phyloP scores from a whole-genome alignment of 2,113 vertebrate species.

The Hucho hucho region DNA sequence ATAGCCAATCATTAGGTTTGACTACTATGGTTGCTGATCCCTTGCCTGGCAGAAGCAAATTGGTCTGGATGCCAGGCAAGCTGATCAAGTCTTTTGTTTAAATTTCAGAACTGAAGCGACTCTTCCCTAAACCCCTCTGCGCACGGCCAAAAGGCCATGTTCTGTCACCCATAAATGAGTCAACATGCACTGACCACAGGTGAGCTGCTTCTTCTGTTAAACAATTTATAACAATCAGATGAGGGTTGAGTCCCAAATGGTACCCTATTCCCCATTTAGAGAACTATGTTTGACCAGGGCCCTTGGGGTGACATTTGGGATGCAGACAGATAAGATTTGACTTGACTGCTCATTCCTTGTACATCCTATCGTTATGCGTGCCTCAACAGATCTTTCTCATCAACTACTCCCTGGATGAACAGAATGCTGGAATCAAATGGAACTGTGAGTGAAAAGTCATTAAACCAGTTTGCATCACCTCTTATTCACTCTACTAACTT shows the following conservation, averaged over 20 bases:
- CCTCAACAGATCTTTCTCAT: neutral
- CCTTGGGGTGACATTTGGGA: too few species aligned
- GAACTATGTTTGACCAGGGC: too few species aligned
- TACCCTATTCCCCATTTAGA: too few species aligned
- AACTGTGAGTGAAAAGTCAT: neutral
- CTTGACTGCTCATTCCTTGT: neutral
- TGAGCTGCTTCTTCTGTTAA: conserved; percentile 1
- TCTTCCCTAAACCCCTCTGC: neutral
- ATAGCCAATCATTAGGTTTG: neutral
- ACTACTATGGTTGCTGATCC: neutral
- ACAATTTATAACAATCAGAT: too few species aligned
- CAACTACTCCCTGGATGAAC: neutral
- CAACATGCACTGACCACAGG: neutral
- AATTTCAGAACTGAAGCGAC: neutral
- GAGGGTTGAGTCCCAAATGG: too few species aligned
- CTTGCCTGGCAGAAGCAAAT: too few species aligned
- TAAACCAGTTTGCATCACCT: neutral
- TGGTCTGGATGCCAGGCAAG: neutral
- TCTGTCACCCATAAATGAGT: conserved; percentile 29
- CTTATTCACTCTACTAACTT: neutral
- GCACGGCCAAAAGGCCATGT: neutral
- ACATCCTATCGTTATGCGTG: neutral
- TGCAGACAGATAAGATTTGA: too few species aligned
- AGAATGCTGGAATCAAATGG: neutral
- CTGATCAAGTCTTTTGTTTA: neutral